Evolutionary conservation across 2,113 vertebrate species (phyloP), one percentile per base, ranked within the genome.

Genomic region (Tor tambroides): DNA sequence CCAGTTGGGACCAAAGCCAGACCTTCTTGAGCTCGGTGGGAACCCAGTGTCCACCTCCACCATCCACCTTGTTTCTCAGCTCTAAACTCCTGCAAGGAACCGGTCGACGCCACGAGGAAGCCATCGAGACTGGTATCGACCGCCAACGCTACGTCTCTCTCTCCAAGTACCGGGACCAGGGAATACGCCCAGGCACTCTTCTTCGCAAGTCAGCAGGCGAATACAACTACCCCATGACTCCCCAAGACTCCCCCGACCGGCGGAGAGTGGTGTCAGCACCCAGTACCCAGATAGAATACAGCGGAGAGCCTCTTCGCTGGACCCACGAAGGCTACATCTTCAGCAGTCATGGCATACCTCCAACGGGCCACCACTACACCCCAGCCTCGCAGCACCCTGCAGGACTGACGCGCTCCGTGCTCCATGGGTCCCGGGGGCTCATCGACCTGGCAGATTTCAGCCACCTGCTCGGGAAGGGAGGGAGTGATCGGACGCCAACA

Each of bases 261-360:
- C 95, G 97, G 78, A 93, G 97, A 88, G 97, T 97, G 89, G 96
- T 98, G 5, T 98, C 98, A 0, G 97, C 97, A 0, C 97, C 97
- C 59, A 95, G 83, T 61, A 96, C 95, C 76, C 95, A 95, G 2
- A 87, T 94, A 86, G 96, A 96, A 89, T 95, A 94, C 21, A 85
- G 86, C 6, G 91, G 94, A 6, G 95, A 96, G 88, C 92, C 94
- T 26, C 89, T 96, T 88, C 95, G 95, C 63, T 97, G 97, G 97
- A 95, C 95, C 86, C 95, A 95, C 0, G 96, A 97, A 84, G 96
- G 96, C 15, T 97, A 97, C 94, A 96, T 96, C 93, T 96, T 97
- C 30, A 96, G 95, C 76, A 95, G 96, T 92, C 95, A 96, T 0
- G 96, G 95, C 2, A 93, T 94, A 90, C 92, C 89, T 90, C 93